A percentile compares a stretch with the other conserved stretches of the same genome.
Conservation (phyloP, 2,888 invertebrate species). For the Pammene fasciana region DNA sequence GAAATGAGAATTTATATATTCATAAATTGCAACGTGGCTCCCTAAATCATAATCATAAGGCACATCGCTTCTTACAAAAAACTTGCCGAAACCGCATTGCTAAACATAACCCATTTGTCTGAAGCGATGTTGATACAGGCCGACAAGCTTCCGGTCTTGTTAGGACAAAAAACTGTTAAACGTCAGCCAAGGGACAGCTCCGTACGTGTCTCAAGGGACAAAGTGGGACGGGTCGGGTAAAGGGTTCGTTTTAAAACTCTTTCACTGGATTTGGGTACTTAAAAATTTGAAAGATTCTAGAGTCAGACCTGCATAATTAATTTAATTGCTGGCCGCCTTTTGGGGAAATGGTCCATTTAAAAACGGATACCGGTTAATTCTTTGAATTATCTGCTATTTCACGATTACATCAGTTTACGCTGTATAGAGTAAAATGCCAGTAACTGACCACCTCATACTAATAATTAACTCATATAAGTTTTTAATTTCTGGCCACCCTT, state of each 20-base stretch:
- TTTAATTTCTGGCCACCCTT: no score
- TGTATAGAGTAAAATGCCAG: no score
- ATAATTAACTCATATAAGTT: no score
- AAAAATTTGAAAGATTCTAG: slow-evolving; percentile 28
- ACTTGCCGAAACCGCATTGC: slow-evolving; percentile 11
- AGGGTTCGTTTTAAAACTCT: slow-evolving; percentile 27
- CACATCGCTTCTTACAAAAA: not conserved
- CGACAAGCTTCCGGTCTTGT: slow-evolving; percentile 29
- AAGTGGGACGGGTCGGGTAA: slow-evolving; percentile 13
- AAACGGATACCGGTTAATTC: slow-evolving; percentile 17
- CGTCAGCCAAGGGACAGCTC: slow-evolving; percentile 45
- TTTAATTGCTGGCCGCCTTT: slow-evolving; percentile 25
- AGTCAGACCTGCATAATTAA: slow-evolving; percentile 35
- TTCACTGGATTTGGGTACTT: slow-evolving; percentile 25
- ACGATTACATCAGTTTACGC: not conserved
- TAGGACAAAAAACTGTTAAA: slow-evolving; percentile 39
- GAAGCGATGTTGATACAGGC: slow-evolving; percentile 28
- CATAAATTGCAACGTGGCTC: no score
- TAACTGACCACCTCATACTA: no score
- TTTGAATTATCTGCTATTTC: slow-evolving; percentile 4
- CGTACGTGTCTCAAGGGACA: slow-evolving; percentile 34
- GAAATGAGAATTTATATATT: no score
- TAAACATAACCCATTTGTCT: slow-evolving; percentile 28
- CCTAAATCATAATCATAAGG: no score
- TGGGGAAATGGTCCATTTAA: not conserved